These are phyloP conservation scores for Noctua comes DNA, from an alignment of 2,888 invertebrate species.

Conservation along the genomic window DNA sequence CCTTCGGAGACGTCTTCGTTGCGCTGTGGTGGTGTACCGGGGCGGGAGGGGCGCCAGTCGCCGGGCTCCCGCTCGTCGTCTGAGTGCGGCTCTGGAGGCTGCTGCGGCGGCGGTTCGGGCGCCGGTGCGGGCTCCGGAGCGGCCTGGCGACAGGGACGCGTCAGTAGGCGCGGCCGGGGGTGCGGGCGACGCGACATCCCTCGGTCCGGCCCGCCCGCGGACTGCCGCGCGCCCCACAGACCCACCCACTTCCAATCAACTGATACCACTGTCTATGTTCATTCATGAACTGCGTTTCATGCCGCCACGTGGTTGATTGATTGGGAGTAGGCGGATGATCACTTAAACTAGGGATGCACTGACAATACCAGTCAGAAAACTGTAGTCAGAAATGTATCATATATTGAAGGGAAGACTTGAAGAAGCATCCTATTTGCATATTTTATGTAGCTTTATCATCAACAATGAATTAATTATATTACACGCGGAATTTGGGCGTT, in stretches of 20 bases:
- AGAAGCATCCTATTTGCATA: background rate
- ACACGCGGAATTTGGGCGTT: slow-evolving; percentile 18
- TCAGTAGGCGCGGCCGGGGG: slow-evolving; percentile 82
- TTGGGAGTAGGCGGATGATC: slow-evolving; percentile 60
- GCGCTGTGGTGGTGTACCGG: slow-evolving; percentile 84
- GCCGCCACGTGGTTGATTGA: slow-evolving; percentile 76
- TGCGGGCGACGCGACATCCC: slow-evolving; percentile 87
- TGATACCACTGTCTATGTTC: slow-evolving; percentile 79
- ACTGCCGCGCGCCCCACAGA: slow-evolving; percentile 82
- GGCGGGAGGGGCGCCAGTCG: slow-evolving; percentile 88
- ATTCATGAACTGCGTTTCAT: slow-evolving; percentile 77
- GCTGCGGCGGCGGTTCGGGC: slow-evolving; percentile 83
- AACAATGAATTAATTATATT: slow-evolving; percentile 32
- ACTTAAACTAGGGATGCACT: slow-evolving; percentile 30
- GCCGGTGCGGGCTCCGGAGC: slow-evolving; percentile 84
- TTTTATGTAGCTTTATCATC: slow-evolving; percentile 6
- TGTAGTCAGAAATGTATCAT: background rate
- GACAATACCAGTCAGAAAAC: background rate
- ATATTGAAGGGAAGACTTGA: background rate
- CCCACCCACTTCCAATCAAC: slow-evolving; percentile 79
- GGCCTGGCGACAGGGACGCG: slow-evolving; percentile 85
- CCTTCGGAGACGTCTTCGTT: slow-evolving; percentile 87
- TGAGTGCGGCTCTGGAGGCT: slow-evolving; percentile 84
- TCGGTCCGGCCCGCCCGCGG: slow-evolving; percentile 80
- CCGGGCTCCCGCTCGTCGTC: slow-evolving; percentile 90